These are phyloP conservation scores for Procavia capensis DNA, from an alignment of 2,113 vertebrate species.

Conservation along the genomic window DNA sequence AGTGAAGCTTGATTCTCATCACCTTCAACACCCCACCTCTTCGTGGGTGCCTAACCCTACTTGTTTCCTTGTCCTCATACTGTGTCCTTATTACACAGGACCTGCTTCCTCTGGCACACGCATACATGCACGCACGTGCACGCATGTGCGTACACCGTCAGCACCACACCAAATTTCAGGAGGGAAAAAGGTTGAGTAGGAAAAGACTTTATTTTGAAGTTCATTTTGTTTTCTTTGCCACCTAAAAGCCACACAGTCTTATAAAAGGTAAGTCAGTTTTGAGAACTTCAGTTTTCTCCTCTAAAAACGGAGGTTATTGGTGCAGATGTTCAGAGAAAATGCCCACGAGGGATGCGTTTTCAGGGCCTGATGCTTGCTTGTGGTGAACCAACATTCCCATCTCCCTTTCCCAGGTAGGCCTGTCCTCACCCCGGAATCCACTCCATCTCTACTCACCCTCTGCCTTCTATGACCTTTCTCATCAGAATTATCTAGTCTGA, in stretches of 20 bases:
- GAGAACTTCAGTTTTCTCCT: neutral
- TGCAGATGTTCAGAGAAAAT: neutral
- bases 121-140: neutral
- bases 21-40: neutral
- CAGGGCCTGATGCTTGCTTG: neutral
- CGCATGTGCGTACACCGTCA: neutral
- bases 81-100: neutral
- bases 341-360: neutral
- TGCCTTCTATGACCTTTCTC: neutral
- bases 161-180: neutral
- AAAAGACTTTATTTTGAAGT: constrained; percentile 1
- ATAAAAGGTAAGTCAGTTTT: constrained; percentile 13
- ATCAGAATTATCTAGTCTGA: neutral
- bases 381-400: neutral
- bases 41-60: neutral
- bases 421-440: neutral
- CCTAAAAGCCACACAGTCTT: neutral
- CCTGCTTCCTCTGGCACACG: neutral
- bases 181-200: neutral
- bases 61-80: neutral
- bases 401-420: neutral
- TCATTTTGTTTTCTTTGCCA: neutral
- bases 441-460: neutral
- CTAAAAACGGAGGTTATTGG: neutral
- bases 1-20: neutral